phyloP scores from a whole-genome alignment of 2,113 vertebrate genomes.

The Brachypteracias leptosomus region DNA sequence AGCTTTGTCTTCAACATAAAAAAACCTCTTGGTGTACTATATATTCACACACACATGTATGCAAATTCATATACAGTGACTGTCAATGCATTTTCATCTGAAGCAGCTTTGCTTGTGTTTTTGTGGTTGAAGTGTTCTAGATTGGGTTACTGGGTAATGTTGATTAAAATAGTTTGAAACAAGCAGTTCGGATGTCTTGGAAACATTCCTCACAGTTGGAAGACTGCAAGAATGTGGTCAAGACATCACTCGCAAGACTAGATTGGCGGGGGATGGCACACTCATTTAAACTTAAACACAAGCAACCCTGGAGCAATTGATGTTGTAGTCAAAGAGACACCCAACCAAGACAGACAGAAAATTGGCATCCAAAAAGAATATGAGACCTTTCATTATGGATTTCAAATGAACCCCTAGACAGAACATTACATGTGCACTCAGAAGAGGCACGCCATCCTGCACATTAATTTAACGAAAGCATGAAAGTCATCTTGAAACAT shows the following conservation, averaged over 20 bases:
- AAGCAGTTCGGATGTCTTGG: not conserved
- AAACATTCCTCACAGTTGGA: constrained; percentile 20
- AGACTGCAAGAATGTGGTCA: not conserved
- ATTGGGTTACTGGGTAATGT: not conserved
- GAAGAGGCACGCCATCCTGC: not conserved
- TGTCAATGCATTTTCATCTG: not conserved
- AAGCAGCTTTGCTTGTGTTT: not conserved
- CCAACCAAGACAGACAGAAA: constrained; percentile 7
- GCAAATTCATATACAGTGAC: not conserved
- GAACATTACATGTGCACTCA: not conserved
- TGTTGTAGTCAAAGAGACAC: not conserved
- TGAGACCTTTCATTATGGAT: constrained; percentile 5
- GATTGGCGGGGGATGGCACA: not conserved
- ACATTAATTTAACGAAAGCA: constrained; percentile 5
- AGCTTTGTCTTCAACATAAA: not conserved
- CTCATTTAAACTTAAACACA: not conserved
- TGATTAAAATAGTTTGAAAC: not conserved
- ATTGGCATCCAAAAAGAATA: not conserved
- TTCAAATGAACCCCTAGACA: not conserved
- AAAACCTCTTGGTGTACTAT: not conserved
- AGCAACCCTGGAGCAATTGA: not conserved
- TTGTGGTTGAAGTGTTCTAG: not conserved
- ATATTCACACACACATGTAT: not conserved
- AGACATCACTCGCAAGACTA: not conserved
- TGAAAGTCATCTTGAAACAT: constrained; percentile 17